phyloP scores from a whole-genome alignment of 2,888 invertebrate genomes.

The Lepidochitona cinerea region DNA sequence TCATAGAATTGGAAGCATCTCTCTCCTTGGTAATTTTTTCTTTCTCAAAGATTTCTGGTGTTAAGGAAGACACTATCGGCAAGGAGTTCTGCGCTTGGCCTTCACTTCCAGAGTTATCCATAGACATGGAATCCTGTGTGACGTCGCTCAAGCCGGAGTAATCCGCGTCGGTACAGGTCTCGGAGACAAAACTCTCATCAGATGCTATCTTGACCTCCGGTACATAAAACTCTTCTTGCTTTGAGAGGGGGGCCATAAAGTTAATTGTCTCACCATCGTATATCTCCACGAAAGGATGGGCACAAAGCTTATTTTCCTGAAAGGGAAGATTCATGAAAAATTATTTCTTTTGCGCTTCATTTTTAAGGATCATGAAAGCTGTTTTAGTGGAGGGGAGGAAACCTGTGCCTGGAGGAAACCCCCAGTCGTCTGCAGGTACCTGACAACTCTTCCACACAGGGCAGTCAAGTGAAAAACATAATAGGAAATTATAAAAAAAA shows the following conservation, averaged over 20 bases:
- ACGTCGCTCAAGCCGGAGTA: background rate
- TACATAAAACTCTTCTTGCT: conserved; percentile 72
- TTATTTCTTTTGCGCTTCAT: no score
- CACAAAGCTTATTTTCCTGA: conserved; percentile 69
- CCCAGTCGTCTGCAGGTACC: no score
- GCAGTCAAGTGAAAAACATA: no score
- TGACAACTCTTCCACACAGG: no score
- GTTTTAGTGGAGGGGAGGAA: no score
- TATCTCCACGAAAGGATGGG: conserved; percentile 72
- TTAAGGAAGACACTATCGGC: background rate
- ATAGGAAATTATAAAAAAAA: no score
- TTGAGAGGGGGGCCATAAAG: conserved; percentile 71
- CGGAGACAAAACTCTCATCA: background rate
- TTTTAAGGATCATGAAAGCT: no score
- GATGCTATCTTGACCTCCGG: conserved; percentile 61
- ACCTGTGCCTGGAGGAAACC: no score
- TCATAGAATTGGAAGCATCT: background rate
- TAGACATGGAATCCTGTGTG: background rate
- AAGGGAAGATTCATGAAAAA: conserved; percentile 17
- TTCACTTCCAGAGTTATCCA: background rate
- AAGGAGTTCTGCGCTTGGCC: background rate
- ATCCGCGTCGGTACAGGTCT: background rate
- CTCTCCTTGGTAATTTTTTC: background rate
- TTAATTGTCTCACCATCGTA: conserved; percentile 69
- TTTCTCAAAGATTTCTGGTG: no score